phyloP scores from a whole-genome alignment of 2,888 invertebrate genomes.

The Parnassius mnemosyne region DNA sequence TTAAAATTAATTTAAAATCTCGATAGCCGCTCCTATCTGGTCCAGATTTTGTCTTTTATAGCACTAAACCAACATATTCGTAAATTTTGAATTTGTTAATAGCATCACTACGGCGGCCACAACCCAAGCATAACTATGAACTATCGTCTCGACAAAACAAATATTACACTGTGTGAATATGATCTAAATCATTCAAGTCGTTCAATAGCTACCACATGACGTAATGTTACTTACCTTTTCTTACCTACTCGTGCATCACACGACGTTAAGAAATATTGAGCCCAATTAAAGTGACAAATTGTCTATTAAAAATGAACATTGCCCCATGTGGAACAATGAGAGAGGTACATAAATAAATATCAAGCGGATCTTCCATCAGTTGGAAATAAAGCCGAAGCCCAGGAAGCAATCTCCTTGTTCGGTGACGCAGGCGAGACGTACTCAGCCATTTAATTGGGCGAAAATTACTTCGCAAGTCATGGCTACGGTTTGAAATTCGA shows the following conservation, averaged over 20 bases:
- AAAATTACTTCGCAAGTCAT: conserved; percentile 60
- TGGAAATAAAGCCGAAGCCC: conserved; percentile 38
- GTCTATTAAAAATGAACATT: conserved; percentile 18
- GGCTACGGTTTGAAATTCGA: conserved; percentile 31
- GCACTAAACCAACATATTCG: too few species aligned
- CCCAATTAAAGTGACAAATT: conserved; percentile 22
- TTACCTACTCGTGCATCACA: not conserved
- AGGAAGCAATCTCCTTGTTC: conserved; percentile 58
- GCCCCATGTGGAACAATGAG: conserved; percentile 13
- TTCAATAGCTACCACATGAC: too few species aligned
- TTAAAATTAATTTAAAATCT: too few species aligned
- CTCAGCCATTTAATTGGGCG: conserved; percentile 65
- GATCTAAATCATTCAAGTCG: too few species aligned
- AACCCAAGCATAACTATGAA: too few species aligned
- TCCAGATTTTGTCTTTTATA: too few species aligned
- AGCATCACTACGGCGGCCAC: too few species aligned
- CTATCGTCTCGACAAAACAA: too few species aligned
- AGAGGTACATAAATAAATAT: conserved; percentile 21
- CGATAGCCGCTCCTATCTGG: too few species aligned
- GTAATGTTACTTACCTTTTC: too few species aligned
- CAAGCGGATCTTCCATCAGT: conserved; percentile 27
- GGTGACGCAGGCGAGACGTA: conserved; percentile 56
- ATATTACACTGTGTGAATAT: too few species aligned
- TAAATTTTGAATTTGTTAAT: too few species aligned
- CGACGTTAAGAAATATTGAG: conserved; percentile 4